Evolutionary conservation across 2,113 vertebrate species (phyloP).

Genomic region (Balaenoptera acutorostrata): DNA sequence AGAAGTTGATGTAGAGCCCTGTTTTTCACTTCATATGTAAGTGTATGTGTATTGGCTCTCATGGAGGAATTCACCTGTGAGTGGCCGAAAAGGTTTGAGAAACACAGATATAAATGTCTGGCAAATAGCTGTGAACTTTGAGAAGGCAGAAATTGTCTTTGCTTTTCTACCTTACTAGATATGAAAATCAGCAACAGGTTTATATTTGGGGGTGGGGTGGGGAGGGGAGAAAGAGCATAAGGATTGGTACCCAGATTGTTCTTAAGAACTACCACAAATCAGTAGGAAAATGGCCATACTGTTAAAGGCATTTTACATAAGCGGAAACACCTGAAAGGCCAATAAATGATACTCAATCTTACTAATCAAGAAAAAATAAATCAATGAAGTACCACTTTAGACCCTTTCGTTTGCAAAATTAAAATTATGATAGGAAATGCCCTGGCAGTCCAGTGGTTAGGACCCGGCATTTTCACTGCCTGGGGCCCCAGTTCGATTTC

Average conservation of each 20-base stretch:
- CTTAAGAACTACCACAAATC: neutral
- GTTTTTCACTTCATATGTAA: neutral
- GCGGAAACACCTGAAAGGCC: neutral
- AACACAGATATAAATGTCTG: neutral
- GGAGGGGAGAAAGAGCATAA: neutral
- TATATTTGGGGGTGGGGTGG: neutral
- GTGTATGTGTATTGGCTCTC: neutral
- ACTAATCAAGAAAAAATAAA: neutral
- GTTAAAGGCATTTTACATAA: neutral
- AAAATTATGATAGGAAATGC: neutral
- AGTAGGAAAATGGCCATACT: neutral
- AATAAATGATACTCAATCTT: neutral
- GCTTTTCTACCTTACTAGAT: neutral
- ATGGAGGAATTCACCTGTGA: neutral
- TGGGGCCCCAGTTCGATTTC: neutral
- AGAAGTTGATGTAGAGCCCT: neutral
- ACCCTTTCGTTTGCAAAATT: constrained; percentile 13
- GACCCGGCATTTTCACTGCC: neutral
- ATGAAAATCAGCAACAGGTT: neutral
- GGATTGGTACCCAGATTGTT: neutral
- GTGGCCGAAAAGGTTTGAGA: neutral
- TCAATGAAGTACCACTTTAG: neutral
- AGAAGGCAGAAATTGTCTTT: neutral
- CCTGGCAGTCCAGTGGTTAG: neutral
- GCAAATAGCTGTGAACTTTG: neutral